Evolutionary conservation across 2,113 vertebrate species (phyloP), one percentile per base, ranked within the genome.

Genomic region (Cyanistes caeruleus): DNA sequence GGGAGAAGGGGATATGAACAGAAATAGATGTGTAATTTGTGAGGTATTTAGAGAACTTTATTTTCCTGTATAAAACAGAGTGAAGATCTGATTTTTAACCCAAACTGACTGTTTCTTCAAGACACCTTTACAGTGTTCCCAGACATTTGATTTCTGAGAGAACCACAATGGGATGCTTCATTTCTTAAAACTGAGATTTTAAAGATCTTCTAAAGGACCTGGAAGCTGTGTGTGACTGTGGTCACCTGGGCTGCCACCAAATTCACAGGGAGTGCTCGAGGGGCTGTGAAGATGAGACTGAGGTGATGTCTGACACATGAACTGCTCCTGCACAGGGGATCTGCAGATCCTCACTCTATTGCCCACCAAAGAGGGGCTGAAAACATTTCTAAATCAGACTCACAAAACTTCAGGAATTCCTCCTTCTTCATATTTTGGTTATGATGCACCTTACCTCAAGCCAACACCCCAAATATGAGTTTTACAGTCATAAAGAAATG

Each of bases 381-480:
- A 80, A 63, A 53, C 4, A 48, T 87, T 76, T 56, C 69, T 64
- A 53, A 95, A 85, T 82, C 60, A 94, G 53, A 76, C 75, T 59
- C 33, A 17, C 64, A 64, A 53, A 86, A 93, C 72, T 74, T 92
- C 68, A 95, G 49, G 33, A 43, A n/a, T 19, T 39, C 46, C 27
- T 81, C 37, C 78, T 79, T 49, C 91, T 93, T 88, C 13, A 0
- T 86, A 90, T 77, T 85, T 72, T 87, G 68, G 84, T 84, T 95
- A 75, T 91, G 63, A 70, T 79, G 70, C 79, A 87, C 0, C 13
- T 93, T 92, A 77, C 65, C 78, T 90, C 75, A 96, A 97, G 84
- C 43, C 78, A 94, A 92, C 23, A 21, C 33, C 68, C n/a, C 62
- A 86, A 82, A 91, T 60, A 53, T 39, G 86, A 95, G 65, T 74